These are phyloP conservation scores for Drosophila crucigera DNA, from an alignment of 2,888 invertebrate species.

Conservation along the genomic window DNA sequence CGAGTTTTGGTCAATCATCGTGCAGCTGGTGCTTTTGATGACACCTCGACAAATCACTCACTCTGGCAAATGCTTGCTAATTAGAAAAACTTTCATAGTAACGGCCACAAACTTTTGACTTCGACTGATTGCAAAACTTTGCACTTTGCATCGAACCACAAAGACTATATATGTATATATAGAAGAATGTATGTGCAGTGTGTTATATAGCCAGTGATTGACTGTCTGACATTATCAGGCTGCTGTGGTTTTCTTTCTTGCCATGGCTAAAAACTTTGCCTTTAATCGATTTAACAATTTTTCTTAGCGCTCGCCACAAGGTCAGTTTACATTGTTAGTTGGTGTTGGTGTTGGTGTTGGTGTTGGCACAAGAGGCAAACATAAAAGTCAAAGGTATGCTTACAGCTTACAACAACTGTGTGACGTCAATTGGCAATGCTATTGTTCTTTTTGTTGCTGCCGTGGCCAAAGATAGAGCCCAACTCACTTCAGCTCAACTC, in stretches of 20 bases:
- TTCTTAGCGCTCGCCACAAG: constrained; percentile 43
- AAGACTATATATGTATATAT: constrained; percentile 7
- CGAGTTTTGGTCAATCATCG: constrained; percentile 52
- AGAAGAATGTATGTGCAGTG: background rate
- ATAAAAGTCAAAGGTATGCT: constrained; percentile 61
- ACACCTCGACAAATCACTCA: constrained; percentile 35
- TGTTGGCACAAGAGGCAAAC: constrained; percentile 44
- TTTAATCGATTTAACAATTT: constrained; percentile 75
- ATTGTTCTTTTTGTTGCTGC: constrained; percentile 2
- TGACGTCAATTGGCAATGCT: constrained; percentile 61
- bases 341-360: constrained; percentile 25
- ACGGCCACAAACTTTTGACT: constrained; percentile 62
- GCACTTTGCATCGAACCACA: constrained; percentile 26
- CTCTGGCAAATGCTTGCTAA: constrained; percentile 48
- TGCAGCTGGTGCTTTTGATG: constrained; percentile 35
- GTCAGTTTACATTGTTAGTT: constrained; percentile 29
- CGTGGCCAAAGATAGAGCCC: constrained; percentile 18
- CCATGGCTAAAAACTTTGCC: constrained; percentile 45
- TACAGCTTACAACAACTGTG: constrained; percentile 47
- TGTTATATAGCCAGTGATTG: constrained; percentile 39
- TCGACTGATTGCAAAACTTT: constrained; percentile 73
- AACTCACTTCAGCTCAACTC: constrained; percentile 24
- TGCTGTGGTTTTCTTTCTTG: constrained; percentile 11
- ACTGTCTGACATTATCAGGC: constrained; percentile 62
- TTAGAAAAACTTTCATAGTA: constrained; percentile 69